phyloP scores from a whole-genome alignment of 2,888 invertebrate species.

The Spisula subtruncata region DNA sequence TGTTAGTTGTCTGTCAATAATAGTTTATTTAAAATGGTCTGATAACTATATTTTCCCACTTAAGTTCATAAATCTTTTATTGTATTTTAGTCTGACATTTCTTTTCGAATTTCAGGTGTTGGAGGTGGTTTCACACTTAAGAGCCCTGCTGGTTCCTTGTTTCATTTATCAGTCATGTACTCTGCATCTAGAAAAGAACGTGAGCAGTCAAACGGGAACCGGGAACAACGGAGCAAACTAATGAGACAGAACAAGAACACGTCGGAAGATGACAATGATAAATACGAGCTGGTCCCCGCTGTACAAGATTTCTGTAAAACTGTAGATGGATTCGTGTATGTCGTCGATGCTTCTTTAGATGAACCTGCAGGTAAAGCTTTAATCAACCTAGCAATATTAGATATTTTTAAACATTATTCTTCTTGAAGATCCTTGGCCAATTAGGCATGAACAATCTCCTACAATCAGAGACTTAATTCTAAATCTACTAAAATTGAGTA shows the following conservation, averaged over 20 bases:
- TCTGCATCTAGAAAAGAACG: conserved; percentile 80
- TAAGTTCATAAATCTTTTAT: too few species aligned
- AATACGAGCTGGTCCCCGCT: conserved; percentile 80
- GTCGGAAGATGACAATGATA: conserved; percentile 59
- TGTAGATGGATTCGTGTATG: conserved; percentile 86
- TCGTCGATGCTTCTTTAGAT: conserved; percentile 81
- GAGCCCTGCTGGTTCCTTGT: conserved; percentile 69
- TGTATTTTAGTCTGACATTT: background rate
- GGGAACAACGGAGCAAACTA: conserved; percentile 76
- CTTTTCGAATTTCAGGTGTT: conserved; percentile 69
- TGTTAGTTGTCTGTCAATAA: too few species aligned
- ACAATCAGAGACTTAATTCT: too few species aligned
- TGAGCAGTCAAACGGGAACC: conserved; percentile 70
- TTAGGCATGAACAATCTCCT: too few species aligned
- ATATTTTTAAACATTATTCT: too few species aligned
- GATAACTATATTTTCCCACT: too few species aligned
- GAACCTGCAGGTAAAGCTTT: conserved; percentile 49
- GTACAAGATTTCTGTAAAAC: conserved; percentile 84
- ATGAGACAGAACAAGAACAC: conserved; percentile 63
- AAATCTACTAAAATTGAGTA: too few species aligned
- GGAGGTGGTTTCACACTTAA: conserved; percentile 82
- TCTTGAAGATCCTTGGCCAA: too few species aligned
- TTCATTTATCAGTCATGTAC: conserved; percentile 82
- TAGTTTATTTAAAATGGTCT: too few species aligned
- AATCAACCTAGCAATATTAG: too few species aligned